Evolutionary conservation across 2,888 invertebrate species (phyloP), one percentile per base, ranked within the genome.

Genomic region (Invenusta paracnida): DNA sequence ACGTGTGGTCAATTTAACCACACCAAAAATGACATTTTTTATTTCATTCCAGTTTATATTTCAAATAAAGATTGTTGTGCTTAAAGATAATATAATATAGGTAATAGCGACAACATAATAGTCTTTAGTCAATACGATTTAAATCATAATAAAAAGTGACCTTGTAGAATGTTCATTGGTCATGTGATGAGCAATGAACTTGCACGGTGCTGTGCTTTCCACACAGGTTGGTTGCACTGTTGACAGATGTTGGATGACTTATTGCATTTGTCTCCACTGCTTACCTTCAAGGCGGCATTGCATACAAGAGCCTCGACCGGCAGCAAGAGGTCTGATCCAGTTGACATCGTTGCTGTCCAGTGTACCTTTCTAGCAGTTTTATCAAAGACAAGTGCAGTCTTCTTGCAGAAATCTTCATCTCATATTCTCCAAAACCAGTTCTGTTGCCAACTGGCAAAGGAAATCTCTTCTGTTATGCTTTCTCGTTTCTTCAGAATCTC

Each of bases 401-500:
- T 13, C 11, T 5, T 73, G 73, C 23, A 13, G 73, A 73, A 73
- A 73, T 73, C 73, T 23, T n/a, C 2, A 73, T 73, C 5, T 73
- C 73, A 73, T 73, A 73, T 73, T 73, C 27, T 73, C 11, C 2
- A 73, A 73, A 25, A 23, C 73, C 25, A 23, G 73, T 73, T 73
- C 73, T 73, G 73, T 73, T 73, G 73, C 73, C 17, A 73, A 73
- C 73, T 73, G 5, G 25, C 73, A 73, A 73, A 73, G 73, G 73
- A 73, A 73, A 73, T 73, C 73, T 73, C 27, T 73, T 73, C 73
- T 25, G 73, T 73, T 73, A 73, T 73, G 25, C 23, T 73, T 73
- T 73, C 27, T 73, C 73, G 25, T 23, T 73, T 73, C 73, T 23
- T 73, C 86, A n/a, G 81, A 48, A 29, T 86, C 84, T 73, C 85